These are phyloP conservation scores for Rhagonycha fulva DNA, from an alignment of 2,888 invertebrate species.

Conservation along the genomic window DNA sequence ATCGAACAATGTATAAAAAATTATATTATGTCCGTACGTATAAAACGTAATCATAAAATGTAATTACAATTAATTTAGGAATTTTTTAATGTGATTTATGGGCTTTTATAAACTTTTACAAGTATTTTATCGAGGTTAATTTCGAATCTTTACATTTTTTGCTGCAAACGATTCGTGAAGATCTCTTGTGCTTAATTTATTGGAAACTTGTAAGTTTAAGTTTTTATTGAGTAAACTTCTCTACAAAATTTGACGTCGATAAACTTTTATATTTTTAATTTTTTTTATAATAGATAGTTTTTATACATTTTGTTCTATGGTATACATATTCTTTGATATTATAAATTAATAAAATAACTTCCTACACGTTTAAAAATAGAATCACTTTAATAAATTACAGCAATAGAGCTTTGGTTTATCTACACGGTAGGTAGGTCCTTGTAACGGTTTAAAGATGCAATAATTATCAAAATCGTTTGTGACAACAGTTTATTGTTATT, in stretches of 20 bases:
- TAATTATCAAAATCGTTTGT: neutral
- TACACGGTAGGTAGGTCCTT: too few relatives aligned
- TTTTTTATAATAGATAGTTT: neutral
- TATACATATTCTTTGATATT: neutral
- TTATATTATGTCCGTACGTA: too few relatives aligned
- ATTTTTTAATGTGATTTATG: neutral
- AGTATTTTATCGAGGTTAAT: neutral
- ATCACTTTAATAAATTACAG: neutral
- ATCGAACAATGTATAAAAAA: neutral
- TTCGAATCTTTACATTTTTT: neutral
- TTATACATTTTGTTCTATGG: neutral
- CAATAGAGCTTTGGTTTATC: neutral
- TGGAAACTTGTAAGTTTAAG: neutral
- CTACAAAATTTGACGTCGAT: neutral
- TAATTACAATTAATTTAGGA: neutral
- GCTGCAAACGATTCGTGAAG: neutral
- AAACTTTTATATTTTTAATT: neutral
- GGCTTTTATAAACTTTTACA: neutral
- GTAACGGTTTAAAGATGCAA: too few relatives aligned
- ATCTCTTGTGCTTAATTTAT: neutral
- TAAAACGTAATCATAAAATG: neutral
- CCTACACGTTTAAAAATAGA: too few relatives aligned
- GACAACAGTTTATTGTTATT: neutral
- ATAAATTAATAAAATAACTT: neutral
- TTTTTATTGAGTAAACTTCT: neutral